A percentile compares a stretch with the other conserved stretches of the same genome.
phyloP scores from a whole-genome alignment of 2,888 invertebrate species.

The Watsonalla cultraria region DNA sequence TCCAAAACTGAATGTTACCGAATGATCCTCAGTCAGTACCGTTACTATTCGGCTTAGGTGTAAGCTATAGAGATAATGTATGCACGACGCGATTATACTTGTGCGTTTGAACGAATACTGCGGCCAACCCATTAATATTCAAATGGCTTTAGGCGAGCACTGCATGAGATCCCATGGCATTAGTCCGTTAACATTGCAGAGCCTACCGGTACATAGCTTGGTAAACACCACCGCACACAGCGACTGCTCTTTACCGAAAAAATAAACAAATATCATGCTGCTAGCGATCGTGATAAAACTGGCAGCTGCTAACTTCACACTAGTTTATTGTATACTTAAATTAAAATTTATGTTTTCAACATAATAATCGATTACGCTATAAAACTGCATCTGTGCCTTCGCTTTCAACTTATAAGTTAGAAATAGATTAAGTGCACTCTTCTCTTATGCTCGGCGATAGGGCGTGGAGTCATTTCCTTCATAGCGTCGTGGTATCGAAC shows the following conservation, averaged over 20 bases:
- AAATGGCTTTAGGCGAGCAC: constrained; percentile 58
- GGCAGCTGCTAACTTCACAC: constrained; percentile 40
- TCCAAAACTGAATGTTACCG: constrained; percentile 25
- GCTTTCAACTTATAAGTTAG: constrained; percentile 38
- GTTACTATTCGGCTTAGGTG: constrained; percentile 38
- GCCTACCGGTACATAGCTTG: constrained; percentile 34
- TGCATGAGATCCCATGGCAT: constrained; percentile 52
- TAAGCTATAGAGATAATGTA: constrained; percentile 54
- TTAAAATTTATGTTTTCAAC: constrained; percentile 19
- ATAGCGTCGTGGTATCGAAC: constrained; percentile 50
- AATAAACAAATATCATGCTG: constrained; percentile 32
- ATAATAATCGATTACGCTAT: constrained; percentile 23
- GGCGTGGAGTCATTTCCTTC: constrained; percentile 54
- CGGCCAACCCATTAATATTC: constrained; percentile 62
- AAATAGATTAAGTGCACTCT: constrained; percentile 52
- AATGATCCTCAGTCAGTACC: constrained; percentile 29
- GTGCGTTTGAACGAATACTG: constrained; percentile 42
- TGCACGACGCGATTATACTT: constrained; percentile 40
- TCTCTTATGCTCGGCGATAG: constrained; percentile 46
- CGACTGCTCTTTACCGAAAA: constrained; percentile 38
- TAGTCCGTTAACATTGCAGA: constrained; percentile 55
- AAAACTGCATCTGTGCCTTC: constrained; percentile 31
- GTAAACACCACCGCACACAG: constrained; percentile 33
- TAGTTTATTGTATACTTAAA: constrained; percentile 28
- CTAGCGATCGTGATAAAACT: constrained; percentile 18